These are phyloP conservation scores for Epizoanthus ramosus DNA, from an alignment of 92 coral and sea anemone species.

Conservation along the genomic window DNA sequence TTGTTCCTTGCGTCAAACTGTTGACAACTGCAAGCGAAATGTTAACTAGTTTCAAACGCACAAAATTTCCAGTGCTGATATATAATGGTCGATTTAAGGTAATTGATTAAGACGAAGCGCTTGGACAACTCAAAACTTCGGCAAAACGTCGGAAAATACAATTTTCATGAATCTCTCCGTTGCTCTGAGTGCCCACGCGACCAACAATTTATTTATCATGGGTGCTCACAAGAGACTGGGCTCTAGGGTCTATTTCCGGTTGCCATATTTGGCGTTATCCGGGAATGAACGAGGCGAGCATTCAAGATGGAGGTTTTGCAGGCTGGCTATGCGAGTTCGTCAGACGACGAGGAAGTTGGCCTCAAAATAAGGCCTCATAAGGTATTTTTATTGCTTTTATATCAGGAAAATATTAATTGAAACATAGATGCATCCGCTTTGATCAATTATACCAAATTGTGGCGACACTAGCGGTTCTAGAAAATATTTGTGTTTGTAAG, in stretches of 20 bases:
- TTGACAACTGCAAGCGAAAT: not conserved
- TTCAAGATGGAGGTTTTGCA: constrained; percentile 82
- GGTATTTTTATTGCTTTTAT: not conserved
- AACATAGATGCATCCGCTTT: not conserved
- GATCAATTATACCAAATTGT: too few relatives aligned
- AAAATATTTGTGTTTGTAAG: too few relatives aligned
- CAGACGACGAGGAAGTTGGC: constrained; percentile 54
- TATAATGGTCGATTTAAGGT: not conserved
- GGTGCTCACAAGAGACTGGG: constrained; percentile 11
- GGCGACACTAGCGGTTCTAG: too few relatives aligned
- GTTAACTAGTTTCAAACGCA: not conserved
- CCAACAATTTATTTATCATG: constrained; percentile 27
- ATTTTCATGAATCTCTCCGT: constrained; percentile 7
- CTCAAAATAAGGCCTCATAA: constrained; percentile 34
- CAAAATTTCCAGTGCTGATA: not conserved
- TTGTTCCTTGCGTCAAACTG: not conserved
- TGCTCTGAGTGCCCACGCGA: constrained; percentile 37
- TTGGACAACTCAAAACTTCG: too few relatives aligned
- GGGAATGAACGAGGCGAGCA: constrained; percentile 52
- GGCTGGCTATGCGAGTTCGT: constrained; percentile 90
- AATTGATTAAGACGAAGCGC: not conserved
- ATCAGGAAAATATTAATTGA: not conserved
- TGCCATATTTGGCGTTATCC: constrained; percentile 59
- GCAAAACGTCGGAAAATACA: too few relatives aligned
- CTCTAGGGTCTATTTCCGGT: constrained; percentile 19